These are phyloP conservation scores for Oopsacas minuta DNA, from an alignment of 37 sponge, comb jelly and placozoan species.

Conservation along the genomic window DNA sequence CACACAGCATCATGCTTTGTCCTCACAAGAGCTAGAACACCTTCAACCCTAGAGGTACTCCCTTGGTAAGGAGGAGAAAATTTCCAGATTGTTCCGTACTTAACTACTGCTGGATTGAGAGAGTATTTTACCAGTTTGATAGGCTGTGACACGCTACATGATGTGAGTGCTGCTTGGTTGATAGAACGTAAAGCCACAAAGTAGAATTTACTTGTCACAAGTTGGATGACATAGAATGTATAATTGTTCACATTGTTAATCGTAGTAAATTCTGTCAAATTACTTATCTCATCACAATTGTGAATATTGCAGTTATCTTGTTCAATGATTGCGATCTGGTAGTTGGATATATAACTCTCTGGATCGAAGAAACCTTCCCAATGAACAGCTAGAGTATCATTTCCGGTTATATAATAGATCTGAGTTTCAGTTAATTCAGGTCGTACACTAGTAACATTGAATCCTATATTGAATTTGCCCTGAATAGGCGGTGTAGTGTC, in stretches of 20 bases:
- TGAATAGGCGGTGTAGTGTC: constrained; percentile 45
- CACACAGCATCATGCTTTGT: neutral
- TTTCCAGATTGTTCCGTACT: neutral
- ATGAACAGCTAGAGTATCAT: neutral
- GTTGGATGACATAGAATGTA: neutral
- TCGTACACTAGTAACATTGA: neutral
- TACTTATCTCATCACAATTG: neutral
- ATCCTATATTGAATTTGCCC: neutral
- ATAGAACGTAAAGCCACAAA: neutral
- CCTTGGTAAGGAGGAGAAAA: neutral
- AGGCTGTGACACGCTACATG: neutral
- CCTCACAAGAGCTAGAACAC: neutral
- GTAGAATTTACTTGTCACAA: neutral
- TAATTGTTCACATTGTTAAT: neutral
- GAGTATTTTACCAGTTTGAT: neutral
- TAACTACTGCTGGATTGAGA: neutral
- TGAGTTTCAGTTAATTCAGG: neutral
- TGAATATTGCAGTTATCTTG: neutral
- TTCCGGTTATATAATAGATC: neutral
- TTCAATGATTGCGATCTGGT: neutral
- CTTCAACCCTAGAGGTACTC: neutral
- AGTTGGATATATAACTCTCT: neutral
- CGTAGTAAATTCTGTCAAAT: neutral
- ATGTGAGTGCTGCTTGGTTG: neutral
- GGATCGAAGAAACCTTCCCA: neutral